Evolutionary conservation across 2,113 vertebrate species (phyloP), one percentile per base, ranked within the genome.

Genomic region (Psephotus haematonotus): DNA sequence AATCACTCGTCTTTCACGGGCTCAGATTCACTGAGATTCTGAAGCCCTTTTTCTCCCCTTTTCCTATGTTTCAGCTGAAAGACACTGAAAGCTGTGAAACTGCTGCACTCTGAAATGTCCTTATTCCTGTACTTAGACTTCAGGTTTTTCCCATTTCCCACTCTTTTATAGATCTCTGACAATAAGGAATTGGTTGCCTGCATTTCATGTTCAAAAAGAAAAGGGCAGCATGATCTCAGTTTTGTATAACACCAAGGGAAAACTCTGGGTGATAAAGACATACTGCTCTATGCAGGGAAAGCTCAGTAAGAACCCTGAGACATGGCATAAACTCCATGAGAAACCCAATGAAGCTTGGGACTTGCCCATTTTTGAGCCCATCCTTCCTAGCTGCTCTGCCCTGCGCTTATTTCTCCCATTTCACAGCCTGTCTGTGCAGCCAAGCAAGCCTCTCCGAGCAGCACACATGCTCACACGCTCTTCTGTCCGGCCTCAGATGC

Each of bases 101-200:
- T 52, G 33, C 20, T 82, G 24, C 46, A 17, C 14, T 72, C 29
- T 68, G 46, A 83, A 86, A 64, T 23, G 18, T 57, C 47, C 70
- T 76, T 8, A n/a, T 33, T 71, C 47, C 28, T 62, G 31, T 53
- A 47, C 35, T 80, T 80, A 37, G 67, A 24, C 22, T 70, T 69
- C 43, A 57, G 25, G 2, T 80, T 85, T 71, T 84, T 69, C 24
- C 19, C 6, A 27, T 71, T 70, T 17, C 27, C 10, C 28, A 7
- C 11, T 83, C 39, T 82, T 94, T 57, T 33, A 63, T 65, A 60
- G 23, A 12, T 28, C 44, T 64, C 57, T 53, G 60, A n/a, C 57
- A 71, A 37, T 11, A 70, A 25, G 29, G 44, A 74, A 24, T 17
- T 27, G 2, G 7, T 59, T 67, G 43, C 28, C 44, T 0, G 0